phyloP scores from a whole-genome alignment of 2,888 invertebrate genomes.

The Salticus scenicus region DNA sequence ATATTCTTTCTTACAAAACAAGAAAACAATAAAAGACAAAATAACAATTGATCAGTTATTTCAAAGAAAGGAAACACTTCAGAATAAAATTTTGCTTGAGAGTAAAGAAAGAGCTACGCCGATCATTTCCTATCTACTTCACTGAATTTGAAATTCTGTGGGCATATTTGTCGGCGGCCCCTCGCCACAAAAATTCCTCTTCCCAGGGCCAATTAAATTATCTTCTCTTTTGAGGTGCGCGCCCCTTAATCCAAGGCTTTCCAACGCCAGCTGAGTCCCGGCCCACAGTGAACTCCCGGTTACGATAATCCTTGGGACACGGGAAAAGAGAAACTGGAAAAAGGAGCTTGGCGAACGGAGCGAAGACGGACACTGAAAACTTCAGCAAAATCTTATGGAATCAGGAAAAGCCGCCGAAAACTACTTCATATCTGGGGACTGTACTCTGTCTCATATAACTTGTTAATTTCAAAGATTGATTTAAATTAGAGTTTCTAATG shows the following conservation, averaged over 20 bases:
- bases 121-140: neutral
- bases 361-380: neutral
- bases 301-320: constrained; percentile 19
- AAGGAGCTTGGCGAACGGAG: neutral
- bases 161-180: constrained; percentile 40
- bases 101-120: no score
- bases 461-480: no score
- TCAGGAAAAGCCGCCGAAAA: no score
- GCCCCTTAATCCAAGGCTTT: constrained; percentile 28
- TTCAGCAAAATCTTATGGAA: no score
- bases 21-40: no score
- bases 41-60: no score
- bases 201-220: constrained; percentile 52
- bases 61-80: no score
- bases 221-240: constrained; percentile 45
- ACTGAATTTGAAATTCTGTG: constrained; percentile 40
- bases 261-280: constrained; percentile 51
- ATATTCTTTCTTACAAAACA: no score
- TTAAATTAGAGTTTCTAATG: no score
- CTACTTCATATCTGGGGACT: no score
- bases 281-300: constrained; percentile 38
- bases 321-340: neutral
- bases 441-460: no score
- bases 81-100: no score
- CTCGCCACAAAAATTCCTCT: constrained; percentile 29